phyloP scores from a whole-genome alignment of 1,140 invertebrate species.

The Philopotamus ludificatus region DNA sequence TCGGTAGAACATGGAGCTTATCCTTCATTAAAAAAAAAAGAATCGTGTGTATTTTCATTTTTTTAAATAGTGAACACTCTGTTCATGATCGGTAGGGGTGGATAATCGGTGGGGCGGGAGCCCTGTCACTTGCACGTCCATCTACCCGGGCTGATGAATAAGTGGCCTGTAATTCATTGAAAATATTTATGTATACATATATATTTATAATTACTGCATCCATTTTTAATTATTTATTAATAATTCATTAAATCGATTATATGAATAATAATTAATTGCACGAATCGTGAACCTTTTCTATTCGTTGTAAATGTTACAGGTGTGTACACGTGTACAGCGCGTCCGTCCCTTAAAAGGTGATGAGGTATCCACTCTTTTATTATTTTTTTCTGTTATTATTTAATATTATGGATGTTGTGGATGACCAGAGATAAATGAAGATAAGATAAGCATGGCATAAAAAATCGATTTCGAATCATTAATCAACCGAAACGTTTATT shows the following conservation, averaged over 20 bases:
- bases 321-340: not conserved
- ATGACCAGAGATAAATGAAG: slow-evolving; percentile 30
- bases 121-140: slow-evolving; percentile 16
- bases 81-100: slow-evolving; percentile 11
- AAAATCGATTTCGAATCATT: slow-evolving; percentile 31
- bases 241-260: too few species aligned
- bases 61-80: slow-evolving; percentile 10
- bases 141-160: not conserved
- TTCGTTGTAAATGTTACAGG: not conserved
- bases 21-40: too few species aligned
- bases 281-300: too few species aligned
- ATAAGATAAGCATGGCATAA: slow-evolving; percentile 30
- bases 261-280: too few species aligned
- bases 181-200: not conserved
- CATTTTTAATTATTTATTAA: not conserved
- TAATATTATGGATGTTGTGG: slow-evolving; percentile 29
- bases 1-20: too few species aligned
- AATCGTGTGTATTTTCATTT: slow-evolving; percentile 3
- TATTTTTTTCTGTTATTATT: too few species aligned
- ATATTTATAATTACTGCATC: not conserved
- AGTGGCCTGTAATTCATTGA: not conserved
- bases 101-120: slow-evolving; percentile 10
- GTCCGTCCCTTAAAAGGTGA: not conserved
- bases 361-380: slow-evolving; percentile 22
- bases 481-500: slow-evolving; percentile 25